Base-by-base conservation (phyloP, 2,113 vertebrate genomes). In the Colinus virginianus region DNA sequence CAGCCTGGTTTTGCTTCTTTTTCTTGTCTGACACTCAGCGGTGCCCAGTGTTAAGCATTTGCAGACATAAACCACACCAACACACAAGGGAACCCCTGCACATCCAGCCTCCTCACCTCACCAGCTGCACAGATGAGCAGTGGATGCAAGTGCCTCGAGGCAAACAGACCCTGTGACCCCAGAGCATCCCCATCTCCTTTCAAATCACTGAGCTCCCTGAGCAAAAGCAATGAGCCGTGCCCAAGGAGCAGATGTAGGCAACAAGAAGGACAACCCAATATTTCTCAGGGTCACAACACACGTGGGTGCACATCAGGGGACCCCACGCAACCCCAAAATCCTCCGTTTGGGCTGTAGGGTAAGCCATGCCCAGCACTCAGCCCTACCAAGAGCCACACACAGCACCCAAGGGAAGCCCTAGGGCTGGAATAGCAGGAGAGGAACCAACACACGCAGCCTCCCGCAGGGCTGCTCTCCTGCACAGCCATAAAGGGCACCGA, bases 201-300 rank as follows among this genome's bases (percentile, higher is more conserved):
- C 6, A 0, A 13, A 84, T 21, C 46, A 22, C 8, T 0, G 0
- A 19, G 20, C 0, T 12, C 7, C 26, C 3, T 36, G 15, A 11
- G 23, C n/a, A 59, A 53, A 67, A 80, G 28, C 55, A 62, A 53
- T 16, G 51, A 53, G 38, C 19, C 0, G 25, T n/a, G n/a, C 9
- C 34, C 2, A 1, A 51, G 36, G 25, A 63, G 38, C 36, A 63
- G 61, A 28, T 11, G 16, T 13, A 22, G 38, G 38, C 25, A 40
- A 28, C 25, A 19, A 34, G 26, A 38, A 23, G 26, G 56, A 30
- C 71, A 53, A 5, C 2, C 1, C 20, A 2, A 11, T 8, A 22
- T 11, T 30, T 58, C 67, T 78, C 38, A 2, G 0, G 55, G 23
- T n/a, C 14, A 9, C 78, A 78, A 38, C 28, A 8, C 64, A 6